These are phyloP conservation scores for Eulemur rufifrons DNA, from an alignment of 2,113 vertebrate genomes.

Conservation along the genomic window DNA sequence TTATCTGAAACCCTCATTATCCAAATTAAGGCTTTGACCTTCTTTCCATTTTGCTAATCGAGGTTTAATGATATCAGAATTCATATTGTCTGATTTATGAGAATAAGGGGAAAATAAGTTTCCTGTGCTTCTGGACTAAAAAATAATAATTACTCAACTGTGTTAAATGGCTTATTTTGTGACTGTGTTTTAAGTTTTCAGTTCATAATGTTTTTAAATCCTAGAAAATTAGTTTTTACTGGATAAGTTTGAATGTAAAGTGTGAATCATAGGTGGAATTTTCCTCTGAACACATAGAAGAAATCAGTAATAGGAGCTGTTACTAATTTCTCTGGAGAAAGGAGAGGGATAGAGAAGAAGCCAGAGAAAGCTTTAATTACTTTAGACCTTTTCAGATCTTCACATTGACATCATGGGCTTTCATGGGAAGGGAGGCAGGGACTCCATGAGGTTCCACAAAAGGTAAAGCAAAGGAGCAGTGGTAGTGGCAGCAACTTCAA, in stretches of 20 bases:
- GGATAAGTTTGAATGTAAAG: not conserved
- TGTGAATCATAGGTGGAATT: not conserved
- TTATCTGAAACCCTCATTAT: conserved; percentile 72
- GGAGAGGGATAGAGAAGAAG: not conserved
- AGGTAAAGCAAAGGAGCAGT: not conserved
- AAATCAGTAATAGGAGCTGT: not conserved
- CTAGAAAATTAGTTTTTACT: not conserved
- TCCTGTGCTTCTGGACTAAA: not conserved
- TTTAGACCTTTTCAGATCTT: not conserved
- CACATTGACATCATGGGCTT: rapidly evolving
- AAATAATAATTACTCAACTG: not conserved
- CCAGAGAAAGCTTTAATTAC: not conserved
- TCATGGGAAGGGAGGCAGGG: not conserved
- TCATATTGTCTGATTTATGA: conserved; percentile 60
- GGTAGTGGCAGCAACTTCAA: not conserved
- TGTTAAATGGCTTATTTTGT: not conserved
- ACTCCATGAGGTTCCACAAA: not conserved
- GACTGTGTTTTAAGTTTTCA: not conserved
- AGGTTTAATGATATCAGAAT: conserved; percentile 56
- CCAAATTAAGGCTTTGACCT: conserved; percentile 72
- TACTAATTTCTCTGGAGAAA: not conserved
- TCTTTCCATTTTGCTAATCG: conserved; percentile 68
- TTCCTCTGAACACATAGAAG: not conserved
- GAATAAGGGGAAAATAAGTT: not conserved
- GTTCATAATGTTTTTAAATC: not conserved